Conservation (phyloP, 1,140 invertebrate species). For the Campodea augens region DNA sequence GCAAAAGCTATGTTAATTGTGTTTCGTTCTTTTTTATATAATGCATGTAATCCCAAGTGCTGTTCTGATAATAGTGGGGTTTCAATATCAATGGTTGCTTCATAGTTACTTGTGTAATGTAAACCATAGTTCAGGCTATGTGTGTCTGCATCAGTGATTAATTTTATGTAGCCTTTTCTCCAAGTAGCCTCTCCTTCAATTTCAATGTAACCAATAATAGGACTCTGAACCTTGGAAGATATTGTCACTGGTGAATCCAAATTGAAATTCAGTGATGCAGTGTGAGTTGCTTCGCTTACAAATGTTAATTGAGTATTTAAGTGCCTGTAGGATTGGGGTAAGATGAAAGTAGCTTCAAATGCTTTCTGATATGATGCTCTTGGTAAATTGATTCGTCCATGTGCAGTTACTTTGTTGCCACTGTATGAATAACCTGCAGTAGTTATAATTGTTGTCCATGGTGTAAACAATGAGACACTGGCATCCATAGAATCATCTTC, state of each 20-base stretch:
- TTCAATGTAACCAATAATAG: conserved; percentile 4
- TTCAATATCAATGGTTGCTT: conserved; percentile 5
- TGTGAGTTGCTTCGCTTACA: conserved; percentile 2
- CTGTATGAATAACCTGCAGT: background rate
- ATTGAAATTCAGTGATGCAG: background rate
- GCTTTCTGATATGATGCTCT: background rate
- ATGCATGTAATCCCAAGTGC: background rate
- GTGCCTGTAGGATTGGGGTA: background rate
- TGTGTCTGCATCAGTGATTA: background rate
- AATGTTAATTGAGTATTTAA: conserved; percentile 1
- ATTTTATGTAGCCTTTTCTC: background rate
- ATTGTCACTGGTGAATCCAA: background rate
- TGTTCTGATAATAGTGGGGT: background rate
- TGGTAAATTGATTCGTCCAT: background rate
- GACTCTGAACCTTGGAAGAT: background rate
- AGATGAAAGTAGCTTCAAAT: background rate
- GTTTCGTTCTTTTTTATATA: background rate
- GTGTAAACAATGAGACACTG: background rate
- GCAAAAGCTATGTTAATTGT: background rate
- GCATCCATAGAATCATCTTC: background rate
- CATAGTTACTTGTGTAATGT: background rate
- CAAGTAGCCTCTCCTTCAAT: background rate
- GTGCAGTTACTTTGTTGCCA: background rate
- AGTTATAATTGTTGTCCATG: background rate
- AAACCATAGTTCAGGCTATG: background rate